A percentile compares a stretch with the other conserved stretches of the same genome.
Conservation (phyloP, 2,797 vertebrate genomes). For the Lagodon rhomboides region DNA sequence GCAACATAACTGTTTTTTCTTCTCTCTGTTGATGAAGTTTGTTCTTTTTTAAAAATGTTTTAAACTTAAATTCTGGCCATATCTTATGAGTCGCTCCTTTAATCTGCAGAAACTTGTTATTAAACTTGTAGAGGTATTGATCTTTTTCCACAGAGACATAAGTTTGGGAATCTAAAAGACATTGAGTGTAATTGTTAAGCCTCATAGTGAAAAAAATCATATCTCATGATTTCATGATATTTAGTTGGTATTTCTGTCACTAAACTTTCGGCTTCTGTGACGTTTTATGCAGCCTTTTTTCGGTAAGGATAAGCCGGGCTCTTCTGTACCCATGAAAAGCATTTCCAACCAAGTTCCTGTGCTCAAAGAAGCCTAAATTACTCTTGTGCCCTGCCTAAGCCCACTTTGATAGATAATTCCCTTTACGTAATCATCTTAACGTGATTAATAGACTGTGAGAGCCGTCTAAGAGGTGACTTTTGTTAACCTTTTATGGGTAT, state of each 20-base stretch:
- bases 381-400: constrained; percentile 64
- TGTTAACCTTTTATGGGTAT: constrained; percentile 76
- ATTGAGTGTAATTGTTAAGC: background rate
- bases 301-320: constrained; percentile 32
- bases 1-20: no score
- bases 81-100: background rate
- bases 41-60: no score
- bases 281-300: constrained; percentile 43
- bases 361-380: constrained; percentile 61
- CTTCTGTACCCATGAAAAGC: constrained; percentile 51
- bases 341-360: constrained; percentile 44
- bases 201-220: background rate
- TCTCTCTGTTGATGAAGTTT: no score
- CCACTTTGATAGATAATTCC: constrained; percentile 73
- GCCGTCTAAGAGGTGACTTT: constrained; percentile 75
- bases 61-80: no score
- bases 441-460: constrained; percentile 77
- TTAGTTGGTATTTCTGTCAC: no score
- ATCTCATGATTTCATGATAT: no score
- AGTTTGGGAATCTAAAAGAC: background rate
- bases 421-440: constrained; percentile 78
- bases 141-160: constrained; percentile 1
- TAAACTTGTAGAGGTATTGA: background rate
- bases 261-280: constrained; percentile 13
- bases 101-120: background rate